Evolutionary conservation across 2,888 invertebrate genomes (phyloP).

Genomic region (Melanostoma scalare): DNA sequence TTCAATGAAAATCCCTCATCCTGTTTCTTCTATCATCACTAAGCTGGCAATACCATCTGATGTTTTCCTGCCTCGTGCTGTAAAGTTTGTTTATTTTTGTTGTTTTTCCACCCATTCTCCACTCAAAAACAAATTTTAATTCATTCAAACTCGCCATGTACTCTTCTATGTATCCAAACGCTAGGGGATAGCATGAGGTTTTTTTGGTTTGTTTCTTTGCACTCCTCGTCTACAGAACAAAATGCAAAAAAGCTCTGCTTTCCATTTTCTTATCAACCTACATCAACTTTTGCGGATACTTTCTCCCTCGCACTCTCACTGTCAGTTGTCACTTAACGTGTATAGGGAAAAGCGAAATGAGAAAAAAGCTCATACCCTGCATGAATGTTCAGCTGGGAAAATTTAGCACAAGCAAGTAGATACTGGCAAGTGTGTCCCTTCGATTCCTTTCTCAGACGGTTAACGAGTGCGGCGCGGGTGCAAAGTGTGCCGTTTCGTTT

Average conservation of each 20-base stretch:
- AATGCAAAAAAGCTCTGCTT: constrained; percentile 48
- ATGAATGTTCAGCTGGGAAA: constrained; percentile 40
- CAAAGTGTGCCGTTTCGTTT: constrained; percentile 64
- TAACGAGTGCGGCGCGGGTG: constrained; percentile 61
- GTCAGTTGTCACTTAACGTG: background rate
- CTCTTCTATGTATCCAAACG: constrained; percentile 12
- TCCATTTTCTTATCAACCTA: constrained; percentile 63
- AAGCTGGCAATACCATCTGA: constrained; percentile 34
- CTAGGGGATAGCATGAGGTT: background rate
- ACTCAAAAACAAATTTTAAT: constrained; percentile 20
- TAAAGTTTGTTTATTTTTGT: constrained; percentile 40
- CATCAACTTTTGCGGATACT: constrained; percentile 60
- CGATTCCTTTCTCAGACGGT: constrained; percentile 67
- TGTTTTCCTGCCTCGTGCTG: constrained; percentile 41
- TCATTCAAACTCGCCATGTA: constrained; percentile 46
- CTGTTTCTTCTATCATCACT: too few relatives aligned
- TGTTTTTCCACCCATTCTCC: background rate
- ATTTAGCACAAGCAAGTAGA: constrained; percentile 39
- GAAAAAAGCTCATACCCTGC: constrained; percentile 41
- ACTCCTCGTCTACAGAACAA: background rate
- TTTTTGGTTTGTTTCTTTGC: constrained; percentile 17
- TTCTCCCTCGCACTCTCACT: constrained; percentile 55
- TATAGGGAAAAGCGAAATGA: constrained; percentile 47
- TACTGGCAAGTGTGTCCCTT: constrained; percentile 58
- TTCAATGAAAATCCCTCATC: too few relatives aligned